Evolutionary conservation across 1,140 invertebrate species (phyloP).

Genomic region (Doryteuthis pealeii): DNA sequence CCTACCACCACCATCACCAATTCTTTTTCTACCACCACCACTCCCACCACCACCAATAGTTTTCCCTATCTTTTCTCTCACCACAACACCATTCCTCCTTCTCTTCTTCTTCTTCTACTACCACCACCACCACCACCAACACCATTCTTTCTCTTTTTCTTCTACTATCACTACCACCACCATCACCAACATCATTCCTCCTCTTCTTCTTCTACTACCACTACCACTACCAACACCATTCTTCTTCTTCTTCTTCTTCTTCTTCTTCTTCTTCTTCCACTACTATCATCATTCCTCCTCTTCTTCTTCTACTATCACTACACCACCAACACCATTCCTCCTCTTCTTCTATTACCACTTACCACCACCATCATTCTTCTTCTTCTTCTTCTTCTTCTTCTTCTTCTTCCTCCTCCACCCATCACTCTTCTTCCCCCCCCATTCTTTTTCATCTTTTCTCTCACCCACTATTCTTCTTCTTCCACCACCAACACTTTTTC

Average conservation of each 20-base stretch:
- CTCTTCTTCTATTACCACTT: background rate
- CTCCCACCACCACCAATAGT: no score
- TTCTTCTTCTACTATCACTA: background rate
- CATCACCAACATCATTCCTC: background rate
- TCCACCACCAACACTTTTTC: background rate
- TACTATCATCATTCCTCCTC: background rate
- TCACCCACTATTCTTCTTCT: background rate
- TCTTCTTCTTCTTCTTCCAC: background rate
- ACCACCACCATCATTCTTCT: background rate
- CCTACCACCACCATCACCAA: no score
- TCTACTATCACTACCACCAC: background rate
- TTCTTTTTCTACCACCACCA: no score
- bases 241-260: background rate
- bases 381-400: background rate
- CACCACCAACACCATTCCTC: background rate
- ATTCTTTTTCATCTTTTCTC: background rate
- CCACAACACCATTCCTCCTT: background rate
- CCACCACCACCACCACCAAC: no score
- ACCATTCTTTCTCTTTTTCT: background rate
- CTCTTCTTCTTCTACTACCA: background rate
- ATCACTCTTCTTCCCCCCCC: background rate
- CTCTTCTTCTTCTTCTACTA: background rate
- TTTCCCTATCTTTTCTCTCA: no score
- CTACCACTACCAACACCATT: background rate
- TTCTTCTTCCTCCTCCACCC: background rate